phyloP scores from a whole-genome alignment of 2,113 vertebrate species.

The Sphyrna mokarran region DNA sequence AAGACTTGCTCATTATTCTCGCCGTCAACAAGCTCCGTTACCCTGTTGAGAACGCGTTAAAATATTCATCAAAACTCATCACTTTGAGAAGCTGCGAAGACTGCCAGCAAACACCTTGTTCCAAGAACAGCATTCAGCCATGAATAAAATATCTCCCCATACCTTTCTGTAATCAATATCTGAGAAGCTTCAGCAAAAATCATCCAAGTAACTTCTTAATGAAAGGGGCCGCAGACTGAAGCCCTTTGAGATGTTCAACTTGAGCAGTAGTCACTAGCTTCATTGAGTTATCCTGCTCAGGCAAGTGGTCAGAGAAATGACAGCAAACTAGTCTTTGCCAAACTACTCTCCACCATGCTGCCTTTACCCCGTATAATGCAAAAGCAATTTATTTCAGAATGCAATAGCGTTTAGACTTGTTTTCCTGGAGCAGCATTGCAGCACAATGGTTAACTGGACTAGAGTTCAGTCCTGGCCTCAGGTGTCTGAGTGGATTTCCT shows the following conservation, averaged over 20 bases:
- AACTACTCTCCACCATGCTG: background rate
- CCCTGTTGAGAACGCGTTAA: background rate
- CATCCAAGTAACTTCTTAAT: background rate
- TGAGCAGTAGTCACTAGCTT: background rate
- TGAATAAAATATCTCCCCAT: background rate
- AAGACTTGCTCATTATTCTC: background rate
- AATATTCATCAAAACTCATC: background rate
- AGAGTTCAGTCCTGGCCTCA: too few relatives aligned
- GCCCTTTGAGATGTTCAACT: background rate
- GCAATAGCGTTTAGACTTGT: background rate
- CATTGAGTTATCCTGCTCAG: background rate
- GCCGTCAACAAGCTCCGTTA: background rate
- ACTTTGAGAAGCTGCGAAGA: background rate
- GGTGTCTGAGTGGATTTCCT: too few relatives aligned
- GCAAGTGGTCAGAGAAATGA: background rate
- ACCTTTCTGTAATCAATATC: background rate
- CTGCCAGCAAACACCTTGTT: background rate
- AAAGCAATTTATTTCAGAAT: background rate
- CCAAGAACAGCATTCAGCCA: background rate
- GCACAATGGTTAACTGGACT: too few relatives aligned
- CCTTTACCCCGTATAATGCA: background rate
- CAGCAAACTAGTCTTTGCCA: background rate
- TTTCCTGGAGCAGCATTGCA: too few relatives aligned
- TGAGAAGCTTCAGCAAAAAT: background rate
- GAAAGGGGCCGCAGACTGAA: background rate